Base-by-base conservation (phyloP, 2,888 invertebrate species). In the Scaptomyza cyrtandrae region DNA sequence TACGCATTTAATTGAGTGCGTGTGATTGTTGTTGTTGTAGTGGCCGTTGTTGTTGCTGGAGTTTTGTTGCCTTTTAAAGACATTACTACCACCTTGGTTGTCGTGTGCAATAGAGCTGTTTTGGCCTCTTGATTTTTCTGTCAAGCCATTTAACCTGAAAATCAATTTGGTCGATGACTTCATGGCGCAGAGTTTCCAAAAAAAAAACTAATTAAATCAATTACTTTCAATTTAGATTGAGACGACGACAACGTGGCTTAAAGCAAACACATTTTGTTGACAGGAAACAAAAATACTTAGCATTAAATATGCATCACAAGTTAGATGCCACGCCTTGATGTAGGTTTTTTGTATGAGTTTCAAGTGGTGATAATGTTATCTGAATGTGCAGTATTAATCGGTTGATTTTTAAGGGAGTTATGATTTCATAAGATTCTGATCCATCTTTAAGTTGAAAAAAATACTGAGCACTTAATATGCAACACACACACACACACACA, bases 1-100 rank as follows among this genome's bases (percentile, higher is more conserved):
- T 83, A 86, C 70, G 86, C 83, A 88, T 83, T 83, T 83, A 83
- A 83, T 83, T 83, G 83, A 83, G 80, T 83, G 83, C 83, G 86
- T 83, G 77, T 60, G 82, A 65, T 83, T 76, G 77, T 14, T 35
- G 44, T 31, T 50, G 37, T 3, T 54, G 49, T n/a, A n/a, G n/a
- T n/a, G n/a, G n/a, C n/a, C n/a, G n/a, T 0, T 7, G 11, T 24
- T 50, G 44, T 19, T 52, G 65, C 11, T 39, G 53, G 37, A 2
- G 19, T 19, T 19, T 1, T 19, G 19, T 45, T 56, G 52, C 58
- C 61, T 64, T 68, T 80, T 84, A 71, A 84, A 78, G 72, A 63
- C 60, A 66, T 48, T 58, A 54, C 41, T 14, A 14, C 7, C 9
- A 61, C 59, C 56, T 60, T 62, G 66, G 24, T 24, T 5, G 33